Conservation (phyloP, 1,140 invertebrate species). For the Ostrea denselamellosa region DNA sequence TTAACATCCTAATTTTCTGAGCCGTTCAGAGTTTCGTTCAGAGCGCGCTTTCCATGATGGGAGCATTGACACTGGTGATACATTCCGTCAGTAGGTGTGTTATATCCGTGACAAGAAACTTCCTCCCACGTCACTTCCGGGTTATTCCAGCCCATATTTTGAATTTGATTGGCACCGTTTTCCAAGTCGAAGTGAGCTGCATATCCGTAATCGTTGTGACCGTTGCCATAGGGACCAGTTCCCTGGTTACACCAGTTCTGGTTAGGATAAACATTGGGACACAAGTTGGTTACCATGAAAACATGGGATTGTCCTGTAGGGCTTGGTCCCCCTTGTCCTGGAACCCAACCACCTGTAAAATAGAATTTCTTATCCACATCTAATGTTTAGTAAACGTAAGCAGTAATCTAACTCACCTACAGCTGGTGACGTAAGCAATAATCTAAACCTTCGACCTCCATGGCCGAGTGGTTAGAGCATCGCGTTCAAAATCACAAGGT, state of each 20-base stretch:
- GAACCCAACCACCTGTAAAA: conserved; percentile 62
- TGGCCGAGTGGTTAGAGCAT: too few species aligned
- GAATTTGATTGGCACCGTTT: conserved; percentile 58
- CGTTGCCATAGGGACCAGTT: conserved; percentile 49
- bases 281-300: conserved; percentile 69
- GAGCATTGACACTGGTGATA: conserved; percentile 56
- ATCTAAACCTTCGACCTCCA: background rate
- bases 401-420: too few species aligned
- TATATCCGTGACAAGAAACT: conserved; percentile 54
- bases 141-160: conserved; percentile 64
- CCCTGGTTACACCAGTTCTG: conserved; percentile 65
- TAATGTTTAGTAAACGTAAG: background rate
- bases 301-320: conserved; percentile 44
- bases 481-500: too few species aligned
- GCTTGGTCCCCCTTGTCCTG: conserved; percentile 55
- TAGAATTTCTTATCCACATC: background rate
- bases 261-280: conserved; percentile 64
- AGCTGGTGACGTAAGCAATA: too few species aligned
- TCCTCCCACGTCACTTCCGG: conserved; percentile 68
- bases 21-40: conserved; percentile 11
- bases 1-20: background rate
- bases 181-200: conserved; percentile 68
- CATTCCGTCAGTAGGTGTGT: conserved; percentile 48
- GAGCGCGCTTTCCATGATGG: conserved; percentile 43
- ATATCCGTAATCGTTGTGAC: conserved; percentile 63